Percentiles rank a stretch among this genome's conserved stretches.
Evolutionary conservation across 2,888 invertebrate species (phyloP).

Genomic region (Pandemis corylana): DNA sequence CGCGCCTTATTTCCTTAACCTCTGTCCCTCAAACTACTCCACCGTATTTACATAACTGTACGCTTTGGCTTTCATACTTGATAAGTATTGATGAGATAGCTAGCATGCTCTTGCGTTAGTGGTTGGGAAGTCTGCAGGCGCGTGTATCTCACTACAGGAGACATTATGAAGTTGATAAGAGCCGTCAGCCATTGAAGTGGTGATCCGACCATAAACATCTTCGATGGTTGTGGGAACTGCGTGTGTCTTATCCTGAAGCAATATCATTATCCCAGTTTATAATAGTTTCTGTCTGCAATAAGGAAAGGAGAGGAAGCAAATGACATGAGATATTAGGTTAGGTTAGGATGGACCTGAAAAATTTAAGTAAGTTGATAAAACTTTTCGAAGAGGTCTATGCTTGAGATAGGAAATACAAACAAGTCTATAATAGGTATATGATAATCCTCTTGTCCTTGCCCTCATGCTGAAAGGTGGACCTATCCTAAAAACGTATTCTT

Average conservation of each 20-base stretch:
- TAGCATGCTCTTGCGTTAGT: slow-evolving; percentile 61
- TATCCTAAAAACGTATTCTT: no score
- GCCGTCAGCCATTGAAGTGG: slow-evolving; percentile 77
- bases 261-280: background rate
- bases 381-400: background rate
- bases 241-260: slow-evolving; percentile 58
- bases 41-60: no score
- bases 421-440: no score
- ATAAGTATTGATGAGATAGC: slow-evolving; percentile 70
- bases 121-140: slow-evolving; percentile 64
- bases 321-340: no score
- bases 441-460: no score
- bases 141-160: slow-evolving; percentile 63
- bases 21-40: no score
- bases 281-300: background rate
- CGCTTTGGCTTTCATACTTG: slow-evolving; percentile 54
- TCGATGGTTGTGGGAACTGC: slow-evolving; percentile 68
- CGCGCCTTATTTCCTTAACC: no score
- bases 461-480: no score
- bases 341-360: background rate
- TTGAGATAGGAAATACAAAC: no score
- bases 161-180: slow-evolving; percentile 59
- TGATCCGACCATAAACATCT: slow-evolving; percentile 60
- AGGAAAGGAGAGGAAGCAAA: background rate
- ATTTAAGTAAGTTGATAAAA: background rate